phyloP scores from a whole-genome alignment of 2,888 invertebrate genomes.

The Heliconius cydno region DNA sequence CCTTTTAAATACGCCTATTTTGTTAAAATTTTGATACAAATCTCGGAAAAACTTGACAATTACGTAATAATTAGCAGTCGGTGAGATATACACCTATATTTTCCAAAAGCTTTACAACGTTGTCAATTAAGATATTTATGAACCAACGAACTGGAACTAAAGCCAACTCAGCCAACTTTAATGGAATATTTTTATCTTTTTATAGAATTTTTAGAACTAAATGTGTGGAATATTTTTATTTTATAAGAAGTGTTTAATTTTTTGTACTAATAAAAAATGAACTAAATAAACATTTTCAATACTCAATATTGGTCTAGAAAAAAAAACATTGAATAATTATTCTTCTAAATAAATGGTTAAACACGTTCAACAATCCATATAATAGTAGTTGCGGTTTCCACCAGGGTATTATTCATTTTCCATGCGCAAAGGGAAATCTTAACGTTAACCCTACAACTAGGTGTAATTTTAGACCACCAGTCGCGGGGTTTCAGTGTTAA shows the following conservation, averaged over 20 bases:
- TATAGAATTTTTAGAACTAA: background rate
- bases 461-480: constrained; percentile 44
- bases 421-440: constrained; percentile 29
- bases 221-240: background rate
- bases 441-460: constrained; percentile 39
- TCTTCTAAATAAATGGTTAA: background rate
- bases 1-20: background rate
- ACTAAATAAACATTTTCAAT: background rate
- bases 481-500: constrained; percentile 42
- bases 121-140: constrained; percentile 9
- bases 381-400: background rate
- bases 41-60: background rate
- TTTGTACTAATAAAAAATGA: background rate
- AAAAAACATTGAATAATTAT: background rate
- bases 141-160: constrained; percentile 17
- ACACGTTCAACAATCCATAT: background rate
- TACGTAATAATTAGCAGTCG: background rate
- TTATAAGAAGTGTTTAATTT: background rate
- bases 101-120: background rate
- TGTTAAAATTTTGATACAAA: background rate
- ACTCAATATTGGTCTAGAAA: no score
- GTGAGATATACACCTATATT: background rate
- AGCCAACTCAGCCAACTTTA: background rate
- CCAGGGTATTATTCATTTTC: background rate
- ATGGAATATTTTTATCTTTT: constrained; percentile 11